Conservation (phyloP, 2,888 invertebrate genomes). For the Tenodera sinensis region DNA sequence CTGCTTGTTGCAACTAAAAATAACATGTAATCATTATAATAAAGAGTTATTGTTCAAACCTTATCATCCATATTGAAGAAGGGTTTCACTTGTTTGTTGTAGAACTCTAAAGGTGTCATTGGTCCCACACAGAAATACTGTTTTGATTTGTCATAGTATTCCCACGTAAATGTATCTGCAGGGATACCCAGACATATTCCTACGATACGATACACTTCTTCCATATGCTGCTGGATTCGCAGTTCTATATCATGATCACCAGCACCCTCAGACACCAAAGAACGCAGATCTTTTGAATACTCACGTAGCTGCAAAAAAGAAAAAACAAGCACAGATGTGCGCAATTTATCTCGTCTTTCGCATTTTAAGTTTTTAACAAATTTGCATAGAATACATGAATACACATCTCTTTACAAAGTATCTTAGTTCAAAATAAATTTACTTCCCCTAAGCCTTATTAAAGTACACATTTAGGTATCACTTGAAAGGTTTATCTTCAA, state of each 20-base stretch:
- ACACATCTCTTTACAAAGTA: too few relatives aligned
- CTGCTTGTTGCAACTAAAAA: too few relatives aligned
- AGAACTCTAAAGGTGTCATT: constrained; percentile 75
- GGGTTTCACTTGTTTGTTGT: constrained; percentile 71
- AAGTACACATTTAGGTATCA: too few relatives aligned
- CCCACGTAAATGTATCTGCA: constrained; percentile 73
- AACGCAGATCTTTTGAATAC: constrained; percentile 69
- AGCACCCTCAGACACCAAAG: constrained; percentile 57
- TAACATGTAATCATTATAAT: too few relatives aligned
- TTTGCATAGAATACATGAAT: too few relatives aligned
- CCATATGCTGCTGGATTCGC: constrained; percentile 67
- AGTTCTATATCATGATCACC: constrained; percentile 59
- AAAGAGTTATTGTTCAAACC: constrained; percentile 45
- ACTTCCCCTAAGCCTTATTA: too few relatives aligned
- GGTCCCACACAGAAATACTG: constrained; percentile 69
- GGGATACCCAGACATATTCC: constrained; percentile 84
- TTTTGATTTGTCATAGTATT: constrained; percentile 81
- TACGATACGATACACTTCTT: constrained; percentile 72
- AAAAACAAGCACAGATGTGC: constrained; percentile 9
- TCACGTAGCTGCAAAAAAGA: constrained; percentile 64
- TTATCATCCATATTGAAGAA: constrained; percentile 78
- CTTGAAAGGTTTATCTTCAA: too few relatives aligned
- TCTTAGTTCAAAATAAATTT: too few relatives aligned
- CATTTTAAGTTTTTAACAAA: too few relatives aligned
- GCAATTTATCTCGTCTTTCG: too few relatives aligned